Evolutionary conservation across 1,140 invertebrate species (phyloP), one percentile per base, ranked within the genome.

Genomic region (Dendrolimus punctatus): DNA sequence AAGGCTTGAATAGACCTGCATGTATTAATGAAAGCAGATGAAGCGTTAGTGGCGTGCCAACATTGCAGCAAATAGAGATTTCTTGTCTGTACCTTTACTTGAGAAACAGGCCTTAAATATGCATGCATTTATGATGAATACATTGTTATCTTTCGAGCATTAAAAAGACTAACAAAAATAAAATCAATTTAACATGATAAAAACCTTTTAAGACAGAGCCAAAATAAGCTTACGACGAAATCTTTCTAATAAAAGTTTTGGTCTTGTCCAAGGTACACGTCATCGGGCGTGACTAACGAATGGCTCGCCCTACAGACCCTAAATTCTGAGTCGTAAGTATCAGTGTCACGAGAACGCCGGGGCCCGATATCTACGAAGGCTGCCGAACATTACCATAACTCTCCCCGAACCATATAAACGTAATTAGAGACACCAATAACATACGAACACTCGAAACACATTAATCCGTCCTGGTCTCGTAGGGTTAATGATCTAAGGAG

Each of bases 241-340:
- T 72, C 62, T 71, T 82, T 84, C 76, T 86, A 86, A 86, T 86
- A 81, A 86, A 65, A 77, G 73, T 86, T 86, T 86, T 86, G 79
- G 82, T 86, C 71, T 85, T 86, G 82, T 86, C 82, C 80, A 86
- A 86, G 82, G 83, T 84, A 86, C 80, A 86, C 80, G 80, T 86
- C 83, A 86, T 66, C 80, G 72, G 78, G 78, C 83, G 83, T 84
- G 79, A 83, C 79, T 76, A 86, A 85, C 80, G 82, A 86, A 84
- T 86, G 83, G 83, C 80, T 86, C 80, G 83, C 80, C 78, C 83
- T 86, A 77, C 83, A 86, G 78, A 86, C 76, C 80, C 80, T 86
- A 77, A 86, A 86, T 86, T 76, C 80, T 62, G 80, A 86, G 78
- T 81, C 80, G 83, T 86, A 86, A 86, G 83, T 86, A 86, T 86